phyloP scores from a whole-genome alignment of 2,797 vertebrate genomes.

The Monodelphis domestica region DNA sequence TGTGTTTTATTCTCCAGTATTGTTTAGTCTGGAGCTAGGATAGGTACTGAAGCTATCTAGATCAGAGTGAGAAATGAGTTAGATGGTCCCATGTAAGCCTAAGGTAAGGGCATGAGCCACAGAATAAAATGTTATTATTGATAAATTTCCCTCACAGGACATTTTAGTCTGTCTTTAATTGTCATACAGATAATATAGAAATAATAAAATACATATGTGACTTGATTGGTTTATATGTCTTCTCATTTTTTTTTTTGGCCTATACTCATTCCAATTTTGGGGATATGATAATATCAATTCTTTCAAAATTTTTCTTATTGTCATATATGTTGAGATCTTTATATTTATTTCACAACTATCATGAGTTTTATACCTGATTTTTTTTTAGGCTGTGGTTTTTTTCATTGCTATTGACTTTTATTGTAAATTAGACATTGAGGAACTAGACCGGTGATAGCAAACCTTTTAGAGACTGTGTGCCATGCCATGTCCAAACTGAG shows the following conservation, averaged over 20 bases:
- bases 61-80: too few relatives aligned
- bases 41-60: not conserved
- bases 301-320: not conserved
- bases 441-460: too few relatives aligned
- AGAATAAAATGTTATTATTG: not conserved
- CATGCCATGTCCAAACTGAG: too few relatives aligned
- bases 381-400: too few relatives aligned
- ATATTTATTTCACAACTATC: not conserved
- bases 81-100: not conserved
- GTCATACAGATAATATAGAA: not conserved
- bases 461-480: too few relatives aligned
- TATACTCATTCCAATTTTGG: not conserved
- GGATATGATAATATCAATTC: not conserved
- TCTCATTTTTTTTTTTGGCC: not conserved
- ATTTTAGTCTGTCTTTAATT: not conserved
- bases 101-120: not conserved
- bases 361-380: too few relatives aligned
- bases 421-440: too few relatives aligned
- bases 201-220: not conserved
- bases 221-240: not conserved
- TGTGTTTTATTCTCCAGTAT: not conserved
- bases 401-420: too few relatives aligned
- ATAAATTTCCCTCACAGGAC: not conserved
- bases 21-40: not conserved
- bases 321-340: not conserved